phyloP scores from a whole-genome alignment of 1,140 invertebrate genomes.

The Bathynomus jamesi region DNA sequence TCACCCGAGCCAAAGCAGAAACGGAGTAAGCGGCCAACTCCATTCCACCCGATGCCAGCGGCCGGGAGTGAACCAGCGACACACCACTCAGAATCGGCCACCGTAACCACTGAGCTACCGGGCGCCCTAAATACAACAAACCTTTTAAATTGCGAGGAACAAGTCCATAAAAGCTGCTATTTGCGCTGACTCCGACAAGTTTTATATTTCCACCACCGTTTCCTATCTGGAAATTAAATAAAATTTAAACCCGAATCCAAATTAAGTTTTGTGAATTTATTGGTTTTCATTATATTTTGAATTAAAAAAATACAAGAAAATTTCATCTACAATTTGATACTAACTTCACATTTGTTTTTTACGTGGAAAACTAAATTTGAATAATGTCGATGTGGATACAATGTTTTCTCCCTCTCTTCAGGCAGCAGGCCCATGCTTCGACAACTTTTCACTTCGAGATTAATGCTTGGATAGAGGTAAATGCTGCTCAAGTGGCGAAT shows the following conservation, averaged over 20 bases:
- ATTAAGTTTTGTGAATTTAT: too few species aligned
- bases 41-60: too few species aligned
- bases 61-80: too few species aligned
- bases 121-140: too few species aligned
- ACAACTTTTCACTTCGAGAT: not conserved
- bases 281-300: too few species aligned
- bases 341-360: not conserved
- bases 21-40: too few species aligned
- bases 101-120: too few species aligned
- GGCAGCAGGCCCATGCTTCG: not conserved
- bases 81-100: too few species aligned
- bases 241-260: too few species aligned
- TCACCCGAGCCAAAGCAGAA: too few species aligned
- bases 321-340: too few species aligned
- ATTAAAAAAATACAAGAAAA: too few species aligned
- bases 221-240: not conserved
- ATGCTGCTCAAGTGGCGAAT: not conserved
- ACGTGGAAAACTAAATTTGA: not conserved
- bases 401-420: not conserved
- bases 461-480: not conserved
- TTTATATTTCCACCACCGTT: not conserved
- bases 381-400: not conserved
- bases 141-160: not conserved
- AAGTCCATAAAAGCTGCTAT: not conserved
- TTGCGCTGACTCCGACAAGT: not conserved